Evolutionary conservation across 2,888 invertebrate genomes (phyloP).

Genomic region (Tenthredo mesomela): DNA sequence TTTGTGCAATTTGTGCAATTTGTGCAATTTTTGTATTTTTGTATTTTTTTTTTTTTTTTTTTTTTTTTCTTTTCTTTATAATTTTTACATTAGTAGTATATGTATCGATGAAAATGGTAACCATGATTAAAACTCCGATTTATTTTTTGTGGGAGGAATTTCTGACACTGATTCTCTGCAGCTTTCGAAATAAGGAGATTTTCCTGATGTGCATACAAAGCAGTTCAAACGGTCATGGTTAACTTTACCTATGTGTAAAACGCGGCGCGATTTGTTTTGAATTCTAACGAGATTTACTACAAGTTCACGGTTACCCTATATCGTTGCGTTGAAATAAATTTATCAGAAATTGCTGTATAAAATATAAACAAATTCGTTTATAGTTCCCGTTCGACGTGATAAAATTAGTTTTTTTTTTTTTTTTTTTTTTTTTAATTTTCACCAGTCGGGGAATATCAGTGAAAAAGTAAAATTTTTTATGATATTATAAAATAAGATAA

Average conservation of each 20-base stretch:
- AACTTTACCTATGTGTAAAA: conserved; percentile 19
- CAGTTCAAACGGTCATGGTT: conserved; percentile 50
- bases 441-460: no score
- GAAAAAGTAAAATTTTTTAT: no score
- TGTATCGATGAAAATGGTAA: neutral
- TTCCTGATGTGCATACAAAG: conserved; percentile 28
- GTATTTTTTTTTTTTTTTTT: neutral
- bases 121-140: neutral
- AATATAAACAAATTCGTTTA: neutral
- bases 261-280: neutral
- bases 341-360: neutral
- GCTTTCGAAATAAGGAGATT: conserved; percentile 51
- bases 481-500: no score
- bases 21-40: no score
- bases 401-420: no score
- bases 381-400: no score
- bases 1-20: neutral
- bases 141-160: neutral
- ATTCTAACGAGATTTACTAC: conserved; percentile 38
- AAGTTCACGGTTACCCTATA: conserved; percentile 46
- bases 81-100: neutral
- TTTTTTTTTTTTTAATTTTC: no score
- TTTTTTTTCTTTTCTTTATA: neutral
- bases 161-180: neutral
- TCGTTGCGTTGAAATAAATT: neutral